Conservation (phyloP, 2,888 invertebrate genomes). For the Drosophila testacea region DNA sequence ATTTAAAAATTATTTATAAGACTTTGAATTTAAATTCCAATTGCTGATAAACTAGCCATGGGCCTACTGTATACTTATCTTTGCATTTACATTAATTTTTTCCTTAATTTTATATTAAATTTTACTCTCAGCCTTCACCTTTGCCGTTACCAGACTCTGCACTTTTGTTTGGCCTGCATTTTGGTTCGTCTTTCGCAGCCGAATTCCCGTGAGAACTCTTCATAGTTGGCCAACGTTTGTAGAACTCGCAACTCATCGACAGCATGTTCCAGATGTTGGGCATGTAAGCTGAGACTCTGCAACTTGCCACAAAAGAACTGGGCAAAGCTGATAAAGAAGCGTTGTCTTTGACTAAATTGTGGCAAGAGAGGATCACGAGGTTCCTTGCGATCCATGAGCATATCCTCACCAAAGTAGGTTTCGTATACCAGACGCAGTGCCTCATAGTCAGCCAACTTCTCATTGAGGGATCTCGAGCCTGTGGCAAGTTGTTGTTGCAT, state of each 20-base stretch:
- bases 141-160: conserved; percentile 76
- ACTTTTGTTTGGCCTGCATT: conserved; percentile 80
- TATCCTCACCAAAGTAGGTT: conserved; percentile 68
- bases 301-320: conserved; percentile 82
- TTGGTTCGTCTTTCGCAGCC: conserved; percentile 75
- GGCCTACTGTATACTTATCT: no score
- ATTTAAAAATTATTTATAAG: neutral
- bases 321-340: conserved; percentile 82
- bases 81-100: no score
- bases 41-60: neutral
- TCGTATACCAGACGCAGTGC: conserved; percentile 81
- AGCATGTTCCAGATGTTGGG: conserved; percentile 75
- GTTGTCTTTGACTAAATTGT: conserved; percentile 76
- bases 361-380: conserved; percentile 64
- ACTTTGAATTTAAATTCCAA: no score
- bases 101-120: neutral
- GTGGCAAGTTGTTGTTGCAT: conserved; percentile 80
- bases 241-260: conserved; percentile 79
- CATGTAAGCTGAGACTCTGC: conserved; percentile 64
- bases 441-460: conserved; percentile 82
- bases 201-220: conserved; percentile 80
- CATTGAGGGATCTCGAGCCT: conserved; percentile 75
- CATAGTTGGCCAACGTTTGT: conserved; percentile 82
- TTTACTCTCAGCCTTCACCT: neutral
- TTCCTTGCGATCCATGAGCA: conserved; percentile 43